These are phyloP conservation scores for Enteromius mattozi DNA, from an alignment of 2,797 vertebrate species.

Conservation along the genomic window DNA sequence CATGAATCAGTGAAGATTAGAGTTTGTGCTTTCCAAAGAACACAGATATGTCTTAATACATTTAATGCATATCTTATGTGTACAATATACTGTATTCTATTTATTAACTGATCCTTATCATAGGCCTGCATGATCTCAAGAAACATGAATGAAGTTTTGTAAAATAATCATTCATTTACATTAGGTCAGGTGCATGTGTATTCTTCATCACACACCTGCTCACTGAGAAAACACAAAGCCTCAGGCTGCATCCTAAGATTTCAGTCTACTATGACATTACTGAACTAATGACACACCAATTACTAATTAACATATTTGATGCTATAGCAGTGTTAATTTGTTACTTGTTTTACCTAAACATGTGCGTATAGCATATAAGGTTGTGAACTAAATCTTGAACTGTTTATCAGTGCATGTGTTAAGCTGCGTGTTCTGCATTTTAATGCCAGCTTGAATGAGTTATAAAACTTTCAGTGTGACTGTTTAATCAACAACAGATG, in stretches of 20 bases:
- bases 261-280: neutral
- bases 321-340: neutral
- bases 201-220: constrained; percentile 7
- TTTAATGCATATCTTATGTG: neutral
- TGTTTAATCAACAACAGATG: constrained; percentile 43
- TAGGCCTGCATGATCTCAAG: neutral
- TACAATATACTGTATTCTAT: neutral
- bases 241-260: neutral
- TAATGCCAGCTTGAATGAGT: constrained; percentile 1
- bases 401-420: constrained; percentile 6
- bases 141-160: neutral
- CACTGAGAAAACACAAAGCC: neutral
- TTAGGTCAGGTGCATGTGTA: neutral
- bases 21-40: neutral
- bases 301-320: constrained; percentile 13
- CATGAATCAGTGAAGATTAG: neutral
- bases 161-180: neutral
- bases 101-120: too few relatives aligned
- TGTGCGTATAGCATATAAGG: constrained; percentile 2
- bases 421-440: constrained; percentile 10
- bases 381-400: constrained; percentile 21
- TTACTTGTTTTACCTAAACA: neutral
- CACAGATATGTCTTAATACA: neutral
- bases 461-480: constrained; percentile 32
- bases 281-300: constrained; percentile 6